Conservation (phyloP, 2,888 invertebrate genomes). For the Lepidonotus clava region DNA sequence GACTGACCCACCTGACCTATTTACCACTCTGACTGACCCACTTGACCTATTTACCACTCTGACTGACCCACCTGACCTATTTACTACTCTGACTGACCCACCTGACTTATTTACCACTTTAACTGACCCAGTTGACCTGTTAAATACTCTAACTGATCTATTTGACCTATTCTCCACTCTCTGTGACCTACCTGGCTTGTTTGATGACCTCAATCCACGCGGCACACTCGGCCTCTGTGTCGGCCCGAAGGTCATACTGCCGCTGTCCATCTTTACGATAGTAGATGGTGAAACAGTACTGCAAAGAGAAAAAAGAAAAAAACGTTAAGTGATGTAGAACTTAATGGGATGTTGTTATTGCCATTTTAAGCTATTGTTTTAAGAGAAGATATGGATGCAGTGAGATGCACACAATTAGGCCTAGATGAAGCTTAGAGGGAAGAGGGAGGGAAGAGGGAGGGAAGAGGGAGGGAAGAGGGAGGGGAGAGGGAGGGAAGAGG, state of each 20-base stretch:
- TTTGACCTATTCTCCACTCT: no score
- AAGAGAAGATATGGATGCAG: neutral
- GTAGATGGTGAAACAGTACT: conserved; percentile 94
- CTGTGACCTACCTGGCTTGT: conserved; percentile 91
- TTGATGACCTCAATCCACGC: conserved; percentile 94
- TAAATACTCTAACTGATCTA: no score
- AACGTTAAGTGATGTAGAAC: neutral
- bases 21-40: no score
- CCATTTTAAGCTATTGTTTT: neutral
- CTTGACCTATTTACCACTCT: no score
- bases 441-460: neutral
- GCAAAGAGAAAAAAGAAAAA: conserved; percentile 76
- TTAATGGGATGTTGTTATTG: neutral
- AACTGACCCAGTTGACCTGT: no score
- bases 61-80: no score
- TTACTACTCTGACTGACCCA: no score
- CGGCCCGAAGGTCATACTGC: conserved; percentile 92
- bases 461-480: neutral
- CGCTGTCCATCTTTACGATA: conserved; percentile 92
- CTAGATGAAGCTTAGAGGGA: neutral
- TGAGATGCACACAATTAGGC: neutral
- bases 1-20: no score
- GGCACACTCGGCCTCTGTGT: conserved; percentile 91
- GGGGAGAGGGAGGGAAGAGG: neutral
- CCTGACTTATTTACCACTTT: no score